Percentiles rank a stretch among this genome's conserved stretches.
These are phyloP conservation scores for Tuta absoluta DNA, from an alignment of 2,888 invertebrate species.

Conservation along the genomic window DNA sequence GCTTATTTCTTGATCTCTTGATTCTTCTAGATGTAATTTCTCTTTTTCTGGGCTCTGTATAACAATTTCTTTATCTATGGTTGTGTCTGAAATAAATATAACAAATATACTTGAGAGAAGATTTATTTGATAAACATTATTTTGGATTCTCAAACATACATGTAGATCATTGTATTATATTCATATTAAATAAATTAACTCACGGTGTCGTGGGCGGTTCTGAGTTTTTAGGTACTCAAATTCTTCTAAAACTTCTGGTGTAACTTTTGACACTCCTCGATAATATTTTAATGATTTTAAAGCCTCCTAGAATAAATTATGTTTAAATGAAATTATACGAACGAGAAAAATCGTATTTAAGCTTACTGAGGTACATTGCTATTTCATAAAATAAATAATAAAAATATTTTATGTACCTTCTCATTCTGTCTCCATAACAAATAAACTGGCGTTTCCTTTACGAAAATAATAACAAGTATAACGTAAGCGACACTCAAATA, in stretches of 20 bases:
- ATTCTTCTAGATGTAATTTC: slow-evolving; percentile 35
- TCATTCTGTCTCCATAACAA: slow-evolving; percentile 44
- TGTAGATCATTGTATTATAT: too few species aligned
- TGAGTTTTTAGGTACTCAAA: slow-evolving; percentile 37
- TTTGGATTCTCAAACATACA: too few species aligned
- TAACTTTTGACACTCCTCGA: slow-evolving; percentile 37
- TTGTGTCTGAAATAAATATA: slow-evolving; percentile 4
- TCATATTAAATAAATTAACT: too few species aligned
- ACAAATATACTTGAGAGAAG: not conserved
- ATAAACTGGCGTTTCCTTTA: slow-evolving; percentile 48
- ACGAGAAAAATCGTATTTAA: not conserved
- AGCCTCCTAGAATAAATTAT: slow-evolving; percentile 43
- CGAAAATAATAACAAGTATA: slow-evolving; percentile 33
- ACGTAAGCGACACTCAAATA: slow-evolving; percentile 37
- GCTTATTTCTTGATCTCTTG: slow-evolving; percentile 33
- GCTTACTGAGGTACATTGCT: not conserved
- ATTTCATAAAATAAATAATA: not conserved
- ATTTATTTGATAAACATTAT: too few species aligned
- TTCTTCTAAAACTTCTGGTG: slow-evolving; percentile 43
- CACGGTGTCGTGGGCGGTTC: not conserved
- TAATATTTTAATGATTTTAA: slow-evolving; percentile 46
- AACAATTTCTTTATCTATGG: not conserved
- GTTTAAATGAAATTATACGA: not conserved
- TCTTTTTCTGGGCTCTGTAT: slow-evolving; percentile 36
- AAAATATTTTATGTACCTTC: slow-evolving; percentile 37